phyloP scores from a whole-genome alignment of 2,888 invertebrate genomes.

The Eulithis prunata region DNA sequence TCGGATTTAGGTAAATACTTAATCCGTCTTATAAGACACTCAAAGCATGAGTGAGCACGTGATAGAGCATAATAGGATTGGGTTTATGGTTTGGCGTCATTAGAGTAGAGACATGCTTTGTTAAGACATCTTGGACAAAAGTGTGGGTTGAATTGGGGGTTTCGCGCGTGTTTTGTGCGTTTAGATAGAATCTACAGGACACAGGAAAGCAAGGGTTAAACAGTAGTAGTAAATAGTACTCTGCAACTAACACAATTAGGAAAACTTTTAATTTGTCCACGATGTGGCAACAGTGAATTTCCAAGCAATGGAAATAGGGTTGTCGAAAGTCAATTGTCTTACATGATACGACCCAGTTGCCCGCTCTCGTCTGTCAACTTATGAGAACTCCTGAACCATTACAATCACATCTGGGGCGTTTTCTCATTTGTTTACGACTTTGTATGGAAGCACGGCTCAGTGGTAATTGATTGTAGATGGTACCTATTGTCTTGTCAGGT shows the following conservation, averaged over 20 bases:
- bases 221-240: no score
- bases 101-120: not conserved
- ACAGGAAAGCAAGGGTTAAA: no score
- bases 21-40: slow-evolving; percentile 28
- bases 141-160: no score
- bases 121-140: not conserved
- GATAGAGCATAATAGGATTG: slow-evolving; percentile 24
- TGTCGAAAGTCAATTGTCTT: slow-evolving; percentile 58
- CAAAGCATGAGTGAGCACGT: slow-evolving; percentile 19
- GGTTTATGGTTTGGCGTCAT: not conserved
- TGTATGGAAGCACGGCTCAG: slow-evolving; percentile 17
- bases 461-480: slow-evolving; percentile 16
- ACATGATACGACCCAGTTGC: slow-evolving; percentile 43
- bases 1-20: slow-evolving; percentile 31
- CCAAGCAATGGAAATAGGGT: slow-evolving; percentile 53
- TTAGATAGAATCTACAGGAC: no score
- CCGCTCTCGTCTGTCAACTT: slow-evolving; percentile 51
- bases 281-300: not conserved
- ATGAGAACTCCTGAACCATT: slow-evolving; percentile 65
- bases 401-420: slow-evolving; percentile 41
- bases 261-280: not conserved
- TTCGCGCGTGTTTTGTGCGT: no score
- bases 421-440: slow-evolving; percentile 31
- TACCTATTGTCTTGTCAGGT: slow-evolving; percentile 21
- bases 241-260: no score